Conservation (phyloP, 2,113 vertebrate species). For the Colinus virginianus region DNA sequence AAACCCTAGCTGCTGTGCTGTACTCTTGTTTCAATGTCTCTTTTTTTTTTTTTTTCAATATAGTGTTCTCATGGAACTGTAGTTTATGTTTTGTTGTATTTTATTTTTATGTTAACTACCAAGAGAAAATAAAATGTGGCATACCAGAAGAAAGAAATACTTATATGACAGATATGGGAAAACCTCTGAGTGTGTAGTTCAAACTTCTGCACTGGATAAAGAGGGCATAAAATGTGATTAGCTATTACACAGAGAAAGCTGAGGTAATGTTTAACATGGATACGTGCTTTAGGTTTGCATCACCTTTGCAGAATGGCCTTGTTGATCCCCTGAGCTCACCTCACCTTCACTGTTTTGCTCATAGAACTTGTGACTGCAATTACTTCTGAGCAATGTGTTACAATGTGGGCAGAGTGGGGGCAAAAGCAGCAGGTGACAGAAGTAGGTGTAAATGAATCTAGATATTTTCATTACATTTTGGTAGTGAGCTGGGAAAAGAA, state of each 20-base stretch:
- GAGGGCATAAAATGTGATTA: not conserved
- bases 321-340: not conserved
- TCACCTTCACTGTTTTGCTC: not conserved
- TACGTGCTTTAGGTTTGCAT: not conserved
- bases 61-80: not conserved
- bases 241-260: not conserved
- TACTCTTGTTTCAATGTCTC: not conserved
- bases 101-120: not conserved
- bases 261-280: not conserved
- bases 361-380: not conserved
- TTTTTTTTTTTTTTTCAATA: not conserved
- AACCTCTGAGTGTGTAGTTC: not conserved
- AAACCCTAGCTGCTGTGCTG: not conserved
- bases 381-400: not conserved
- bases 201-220: not conserved
- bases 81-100: not conserved
- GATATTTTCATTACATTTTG: slow-evolving; percentile 31
- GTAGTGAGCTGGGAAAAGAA: not conserved
- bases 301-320: not conserved
- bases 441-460: not conserved
- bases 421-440: not conserved
- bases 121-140: not conserved
- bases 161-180: not conserved
- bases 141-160: not conserved
- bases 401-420: not conserved